Evolutionary conservation across 2,797 vertebrate species (phyloP).

Genomic region (Gallinago stenura): DNA sequence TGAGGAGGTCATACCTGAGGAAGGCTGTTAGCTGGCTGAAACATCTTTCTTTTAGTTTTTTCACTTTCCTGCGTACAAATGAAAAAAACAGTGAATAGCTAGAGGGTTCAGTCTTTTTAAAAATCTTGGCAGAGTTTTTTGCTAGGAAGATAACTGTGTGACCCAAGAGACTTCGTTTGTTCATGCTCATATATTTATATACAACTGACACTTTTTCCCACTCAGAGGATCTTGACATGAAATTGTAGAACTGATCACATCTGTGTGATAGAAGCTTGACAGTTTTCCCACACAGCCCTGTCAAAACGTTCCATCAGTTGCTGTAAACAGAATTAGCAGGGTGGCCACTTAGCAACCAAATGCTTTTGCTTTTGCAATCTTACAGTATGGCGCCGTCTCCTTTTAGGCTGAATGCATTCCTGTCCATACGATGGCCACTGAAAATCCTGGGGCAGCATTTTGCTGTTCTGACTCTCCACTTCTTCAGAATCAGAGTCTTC

Average conservation of each 20-base stretch:
- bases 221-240: not conserved
- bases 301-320: constrained; percentile 24
- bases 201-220: constrained; percentile 18
- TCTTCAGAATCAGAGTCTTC: constrained; percentile 93
- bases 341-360: constrained; percentile 55
- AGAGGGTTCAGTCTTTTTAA: not conserved
- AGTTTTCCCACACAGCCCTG: not conserved
- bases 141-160: not conserved
- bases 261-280: not conserved
- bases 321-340: constrained; percentile 38
- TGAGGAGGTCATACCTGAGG: constrained; percentile 76
- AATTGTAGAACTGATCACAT: not conserved
- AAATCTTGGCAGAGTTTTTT: constrained; percentile 3
- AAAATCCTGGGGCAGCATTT: constrained; percentile 80
- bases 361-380: constrained; percentile 72
- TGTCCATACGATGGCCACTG: constrained; percentile 88
- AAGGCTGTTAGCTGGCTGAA: constrained; percentile 76
- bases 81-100: constrained; percentile 20
- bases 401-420: constrained; percentile 92
- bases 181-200: not conserved
- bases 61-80: constrained; percentile 74
- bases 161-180: not conserved
- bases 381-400: constrained; percentile 90
- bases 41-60: constrained; percentile 73
- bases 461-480: constrained; percentile 83